Conservation (phyloP, 2,113 vertebrate genomes). For the Melanerpes aurifrons region DNA sequence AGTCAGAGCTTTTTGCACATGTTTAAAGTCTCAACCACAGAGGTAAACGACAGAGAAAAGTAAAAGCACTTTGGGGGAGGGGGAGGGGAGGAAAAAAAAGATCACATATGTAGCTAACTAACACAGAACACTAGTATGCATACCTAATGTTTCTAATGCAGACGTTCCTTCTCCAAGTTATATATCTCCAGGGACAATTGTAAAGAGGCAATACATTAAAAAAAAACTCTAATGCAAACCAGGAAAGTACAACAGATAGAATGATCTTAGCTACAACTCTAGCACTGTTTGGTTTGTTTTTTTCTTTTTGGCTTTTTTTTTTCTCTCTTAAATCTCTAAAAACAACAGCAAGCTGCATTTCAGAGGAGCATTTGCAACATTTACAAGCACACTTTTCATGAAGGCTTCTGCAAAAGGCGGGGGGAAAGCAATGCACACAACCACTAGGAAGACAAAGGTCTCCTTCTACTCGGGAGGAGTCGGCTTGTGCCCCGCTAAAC, state of each 20-base stretch:
- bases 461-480: neutral
- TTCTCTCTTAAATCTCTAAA: conserved; percentile 6
- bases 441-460: neutral
- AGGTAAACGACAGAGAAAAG: conserved; percentile 78
- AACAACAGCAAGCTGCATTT: conserved; percentile 45
- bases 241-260: conserved; percentile 70
- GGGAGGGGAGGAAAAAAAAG: neutral
- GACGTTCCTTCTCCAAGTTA: conserved; percentile 88
- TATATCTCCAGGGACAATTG: conserved; percentile 84
- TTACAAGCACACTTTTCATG: conserved; percentile 8
- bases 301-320: neutral
- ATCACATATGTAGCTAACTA: conserved; percentile 84
- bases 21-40: conserved; percentile 73
- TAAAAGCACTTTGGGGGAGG: conserved; percentile 73
- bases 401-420: conserved; percentile 8
- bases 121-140: conserved; percentile 82
- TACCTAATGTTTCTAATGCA: conserved; percentile 90
- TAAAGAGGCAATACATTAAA: conserved; percentile 87
- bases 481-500: neutral
- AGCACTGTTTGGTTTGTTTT: neutral
- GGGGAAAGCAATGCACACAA: neutral
- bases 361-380: conserved; percentile 53
- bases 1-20: conserved; percentile 44
- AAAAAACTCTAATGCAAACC: conserved; percentile 79
- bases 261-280: conserved; percentile 69